Evolutionary conservation across 1,140 invertebrate genomes (phyloP).

Genomic region (Laupala kohalensis): DNA sequence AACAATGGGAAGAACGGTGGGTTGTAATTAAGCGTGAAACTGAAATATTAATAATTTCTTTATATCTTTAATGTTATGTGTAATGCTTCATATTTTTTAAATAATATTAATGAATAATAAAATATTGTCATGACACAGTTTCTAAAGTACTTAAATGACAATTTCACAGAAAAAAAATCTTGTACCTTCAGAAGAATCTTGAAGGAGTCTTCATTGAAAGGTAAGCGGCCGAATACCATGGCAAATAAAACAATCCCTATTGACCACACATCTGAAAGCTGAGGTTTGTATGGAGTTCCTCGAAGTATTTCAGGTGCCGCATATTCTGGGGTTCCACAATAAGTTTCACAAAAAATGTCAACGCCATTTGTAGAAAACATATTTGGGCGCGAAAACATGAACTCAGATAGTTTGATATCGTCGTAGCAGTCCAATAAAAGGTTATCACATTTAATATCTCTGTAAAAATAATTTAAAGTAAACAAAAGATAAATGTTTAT

Average conservation of each 20-base stretch:
- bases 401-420: constrained; percentile 36
- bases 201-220: constrained; percentile 29
- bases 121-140: not conserved
- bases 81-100: no score
- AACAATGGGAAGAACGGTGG: no score
- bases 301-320: constrained; percentile 21
- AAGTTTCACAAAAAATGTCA: constrained; percentile 13
- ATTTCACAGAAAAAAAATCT: not conserved
- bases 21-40: no score
- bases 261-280: constrained; percentile 14
- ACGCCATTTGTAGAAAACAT: not conserved
- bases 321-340: constrained; percentile 19
- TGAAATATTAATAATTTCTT: no score
- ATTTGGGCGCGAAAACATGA: constrained; percentile 30
- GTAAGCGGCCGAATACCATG: constrained; percentile 26
- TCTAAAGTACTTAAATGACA: not conserved
- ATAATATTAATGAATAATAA: not conserved
- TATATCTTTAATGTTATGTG: no score
- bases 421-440: constrained; percentile 29
- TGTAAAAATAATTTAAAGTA: constrained; percentile 18
- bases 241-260: constrained; percentile 17
- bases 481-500: not conserved
- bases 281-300: constrained; percentile 13
- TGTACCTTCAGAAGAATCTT: not conserved
- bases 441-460: constrained; percentile 35